Evolutionary conservation across 2,797 vertebrate species (phyloP).

Genomic region (Macropus fuliginosus): DNA sequence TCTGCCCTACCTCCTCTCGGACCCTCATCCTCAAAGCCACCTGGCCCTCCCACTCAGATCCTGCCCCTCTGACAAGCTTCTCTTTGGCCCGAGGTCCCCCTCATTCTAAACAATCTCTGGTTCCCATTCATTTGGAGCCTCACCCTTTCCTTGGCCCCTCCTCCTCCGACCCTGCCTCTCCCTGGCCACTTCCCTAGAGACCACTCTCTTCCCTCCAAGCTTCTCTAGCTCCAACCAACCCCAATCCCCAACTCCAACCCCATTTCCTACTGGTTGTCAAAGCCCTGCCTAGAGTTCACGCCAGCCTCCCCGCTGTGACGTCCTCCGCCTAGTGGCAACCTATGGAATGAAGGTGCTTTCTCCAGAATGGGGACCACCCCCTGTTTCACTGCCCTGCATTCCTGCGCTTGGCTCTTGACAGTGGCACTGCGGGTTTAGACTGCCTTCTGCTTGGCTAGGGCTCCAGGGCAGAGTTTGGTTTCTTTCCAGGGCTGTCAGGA

Average conservation of each 20-base stretch:
- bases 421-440: too few relatives aligned
- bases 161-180: background rate
- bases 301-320: background rate
- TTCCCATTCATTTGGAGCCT: background rate
- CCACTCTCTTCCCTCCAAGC: background rate
- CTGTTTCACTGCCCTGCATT: background rate
- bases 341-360: background rate
- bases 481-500: background rate
- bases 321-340: background rate
- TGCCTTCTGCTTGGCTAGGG: background rate
- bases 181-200: background rate
- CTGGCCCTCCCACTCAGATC: background rate
- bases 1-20: background rate
- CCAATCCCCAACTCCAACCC: background rate
- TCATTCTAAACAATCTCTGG: background rate
- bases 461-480: background rate
- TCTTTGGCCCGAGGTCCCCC: background rate
- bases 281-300: background rate
- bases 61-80: background rate
- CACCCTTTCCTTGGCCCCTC: background rate
- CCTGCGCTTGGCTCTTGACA: background rate
- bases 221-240: background rate
- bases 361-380: background rate
- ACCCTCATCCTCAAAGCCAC: background rate
- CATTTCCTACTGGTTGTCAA: background rate